These are phyloP conservation scores for Hesperophylax magnus DNA, from an alignment of 1,140 invertebrate species.

Conservation along the genomic window DNA sequence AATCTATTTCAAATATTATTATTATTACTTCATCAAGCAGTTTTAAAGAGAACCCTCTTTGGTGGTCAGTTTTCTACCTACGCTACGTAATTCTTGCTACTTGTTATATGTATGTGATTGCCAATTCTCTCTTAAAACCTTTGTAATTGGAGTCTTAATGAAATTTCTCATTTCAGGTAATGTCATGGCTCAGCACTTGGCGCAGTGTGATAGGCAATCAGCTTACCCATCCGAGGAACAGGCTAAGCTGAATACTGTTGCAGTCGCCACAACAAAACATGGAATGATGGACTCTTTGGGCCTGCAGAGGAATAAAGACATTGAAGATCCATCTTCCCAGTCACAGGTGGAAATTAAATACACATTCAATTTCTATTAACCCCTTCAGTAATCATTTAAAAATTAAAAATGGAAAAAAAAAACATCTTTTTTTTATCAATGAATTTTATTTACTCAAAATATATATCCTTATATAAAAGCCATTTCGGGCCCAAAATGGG, in stretches of 20 bases:
- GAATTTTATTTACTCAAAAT: no score
- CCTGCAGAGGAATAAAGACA: constrained; percentile 53
- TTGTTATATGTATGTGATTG: neutral
- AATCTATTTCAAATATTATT: no score
- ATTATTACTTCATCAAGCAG: no score
- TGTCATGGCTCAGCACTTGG: constrained; percentile 76
- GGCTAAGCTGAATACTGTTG: constrained; percentile 71
- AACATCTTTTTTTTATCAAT: no score
- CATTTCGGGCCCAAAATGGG: no score
- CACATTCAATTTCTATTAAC: neutral
- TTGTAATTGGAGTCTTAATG: neutral
- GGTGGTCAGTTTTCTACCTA: no score
- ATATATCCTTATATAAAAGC: no score
- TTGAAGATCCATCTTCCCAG: constrained; percentile 32
- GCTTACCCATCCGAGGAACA: constrained; percentile 74
- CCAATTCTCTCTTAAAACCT: neutral
- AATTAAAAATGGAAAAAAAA: no score
- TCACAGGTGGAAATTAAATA: constrained; percentile 40
- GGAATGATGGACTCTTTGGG: constrained; percentile 56
- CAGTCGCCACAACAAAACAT: constrained; percentile 53
- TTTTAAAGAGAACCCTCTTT: no score
- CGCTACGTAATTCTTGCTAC: no score
- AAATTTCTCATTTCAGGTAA: constrained; percentile 64
- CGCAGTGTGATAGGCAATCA: constrained; percentile 74
- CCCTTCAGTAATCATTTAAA: no score